Percentiles rank a stretch among this genome's conserved stretches.
These are phyloP conservation scores for Luidia sarsii DNA, from an alignment of 53 echinoderm and acorn worm genomes.

Conservation along the genomic window DNA sequence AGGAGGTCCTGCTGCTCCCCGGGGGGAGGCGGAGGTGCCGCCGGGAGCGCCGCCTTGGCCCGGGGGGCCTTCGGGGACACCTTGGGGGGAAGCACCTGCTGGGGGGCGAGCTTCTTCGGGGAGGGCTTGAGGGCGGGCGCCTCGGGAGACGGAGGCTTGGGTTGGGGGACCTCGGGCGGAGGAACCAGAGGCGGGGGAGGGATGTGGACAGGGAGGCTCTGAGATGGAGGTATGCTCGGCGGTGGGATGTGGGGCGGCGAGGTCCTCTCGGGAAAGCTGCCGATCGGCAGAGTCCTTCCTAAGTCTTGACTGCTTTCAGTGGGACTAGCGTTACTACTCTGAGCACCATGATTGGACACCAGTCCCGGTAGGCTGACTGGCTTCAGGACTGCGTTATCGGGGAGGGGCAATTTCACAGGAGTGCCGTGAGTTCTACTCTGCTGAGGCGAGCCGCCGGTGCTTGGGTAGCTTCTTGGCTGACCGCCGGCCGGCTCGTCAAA, in stretches of 20 bases:
- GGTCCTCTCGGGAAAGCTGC: background rate
- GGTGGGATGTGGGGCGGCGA: conserved; percentile 22
- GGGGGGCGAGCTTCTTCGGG: background rate
- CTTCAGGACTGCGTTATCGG: conserved; percentile 25
- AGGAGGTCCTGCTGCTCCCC: conserved; percentile 20
- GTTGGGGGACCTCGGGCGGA: background rate
- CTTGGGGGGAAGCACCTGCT: conserved; percentile 37
- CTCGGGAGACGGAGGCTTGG: conserved; percentile 15
- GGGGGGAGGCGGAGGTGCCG: background rate
- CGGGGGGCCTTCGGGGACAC: conserved; percentile 26
- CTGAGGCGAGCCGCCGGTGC: conserved; percentile 1
- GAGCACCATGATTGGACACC: conserved; percentile 36
- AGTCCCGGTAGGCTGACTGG: conserved; percentile 55
- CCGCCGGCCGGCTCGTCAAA: background rate
- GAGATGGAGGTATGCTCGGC: conserved; percentile 20
- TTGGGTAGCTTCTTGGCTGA: background rate
- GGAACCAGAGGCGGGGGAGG: conserved; percentile 1
- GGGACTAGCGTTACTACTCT: conserved; percentile 3
- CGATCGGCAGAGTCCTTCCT: background rate
- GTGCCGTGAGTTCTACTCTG: conserved; percentile 12
- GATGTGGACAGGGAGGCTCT: conserved; percentile 17
- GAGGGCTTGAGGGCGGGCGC: background rate
- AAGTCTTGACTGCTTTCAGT: conserved; percentile 15
- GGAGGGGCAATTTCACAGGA: conserved; percentile 20
- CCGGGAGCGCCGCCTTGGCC: background rate